Percentiles rank a stretch among this genome's conserved stretches.
Conservation (phyloP, 2,113 vertebrate genomes). For the Brachyhypopomus occidentalis region DNA sequence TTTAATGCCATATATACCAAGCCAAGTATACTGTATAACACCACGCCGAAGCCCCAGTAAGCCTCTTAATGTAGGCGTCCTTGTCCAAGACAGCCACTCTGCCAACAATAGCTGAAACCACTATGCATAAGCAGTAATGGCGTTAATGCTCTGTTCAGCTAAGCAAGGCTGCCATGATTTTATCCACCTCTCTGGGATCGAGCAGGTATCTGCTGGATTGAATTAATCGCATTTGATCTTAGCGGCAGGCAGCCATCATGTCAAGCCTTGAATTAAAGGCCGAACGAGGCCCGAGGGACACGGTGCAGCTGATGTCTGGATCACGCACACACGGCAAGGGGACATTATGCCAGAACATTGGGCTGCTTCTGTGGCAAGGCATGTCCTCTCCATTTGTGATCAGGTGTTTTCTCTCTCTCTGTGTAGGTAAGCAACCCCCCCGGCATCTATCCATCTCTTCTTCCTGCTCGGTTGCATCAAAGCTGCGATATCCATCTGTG, state of each 20-base stretch:
- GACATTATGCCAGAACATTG: neutral
- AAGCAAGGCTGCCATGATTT: constrained; percentile 8
- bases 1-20: too few species aligned
- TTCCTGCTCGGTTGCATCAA: too few species aligned
- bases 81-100: neutral
- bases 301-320: neutral
- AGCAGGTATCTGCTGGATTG: constrained; percentile 28
- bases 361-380: neutral
- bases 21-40: neutral
- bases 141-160: constrained; percentile 27
- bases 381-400: neutral
- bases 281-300: neutral
- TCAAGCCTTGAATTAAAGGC: neutral
- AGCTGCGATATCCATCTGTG: constrained; percentile 21
- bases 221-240: constrained; percentile 36
- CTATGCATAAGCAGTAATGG: constrained; percentile 3
- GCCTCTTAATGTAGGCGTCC: neutral
- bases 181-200: constrained; percentile 27
- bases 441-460: too few species aligned
- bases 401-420: neutral
- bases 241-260: constrained; percentile 3
- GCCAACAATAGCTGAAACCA: constrained; percentile 9
- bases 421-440: neutral
- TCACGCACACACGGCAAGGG: too few species aligned
- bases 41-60: neutral